Conservation (phyloP, 2,888 invertebrate genomes). For the Drosophila glabriapex region DNA sequence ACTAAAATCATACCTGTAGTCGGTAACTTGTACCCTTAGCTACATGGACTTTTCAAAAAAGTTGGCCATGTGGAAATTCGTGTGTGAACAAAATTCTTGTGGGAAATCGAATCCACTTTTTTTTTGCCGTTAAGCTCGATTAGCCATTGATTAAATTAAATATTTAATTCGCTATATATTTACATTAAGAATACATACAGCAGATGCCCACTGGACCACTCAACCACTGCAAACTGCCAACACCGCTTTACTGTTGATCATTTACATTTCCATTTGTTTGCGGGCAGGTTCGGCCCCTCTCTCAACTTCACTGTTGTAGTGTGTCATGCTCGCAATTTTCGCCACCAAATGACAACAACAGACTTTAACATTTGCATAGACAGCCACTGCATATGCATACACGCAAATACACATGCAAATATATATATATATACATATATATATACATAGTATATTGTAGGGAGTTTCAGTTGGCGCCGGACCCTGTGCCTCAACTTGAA, state of each 20-base stretch:
- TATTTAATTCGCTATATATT: slow-evolving; percentile 62
- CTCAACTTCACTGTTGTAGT: slow-evolving; percentile 28
- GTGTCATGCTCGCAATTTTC: slow-evolving; percentile 72
- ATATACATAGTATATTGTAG: slow-evolving; percentile 25
- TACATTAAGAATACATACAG: slow-evolving; percentile 47
- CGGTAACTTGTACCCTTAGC: rapidly evolving
- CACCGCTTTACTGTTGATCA: slow-evolving; percentile 4
- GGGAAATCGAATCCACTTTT: slow-evolving; percentile 34
- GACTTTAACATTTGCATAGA: slow-evolving; percentile 85
- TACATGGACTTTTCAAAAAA: no score
- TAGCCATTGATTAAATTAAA: slow-evolving; percentile 55
- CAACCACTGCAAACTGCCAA: neutral
- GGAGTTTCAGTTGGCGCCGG: slow-evolving; percentile 10
- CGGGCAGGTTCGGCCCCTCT: slow-evolving; percentile 1
- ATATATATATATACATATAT: slow-evolving; percentile 21
- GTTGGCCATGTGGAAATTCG: no score
- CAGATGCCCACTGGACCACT: slow-evolving; percentile 7
- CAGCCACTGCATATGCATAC: slow-evolving; percentile 62
- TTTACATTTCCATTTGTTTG: slow-evolving; percentile 58
- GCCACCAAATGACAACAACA: slow-evolving; percentile 84
- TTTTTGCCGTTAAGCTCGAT: slow-evolving; percentile 16
- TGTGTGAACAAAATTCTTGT: slow-evolving; percentile 19
- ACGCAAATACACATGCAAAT: slow-evolving; percentile 5
- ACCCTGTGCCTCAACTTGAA: slow-evolving; percentile 53
- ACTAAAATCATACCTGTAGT: no score